A percentile compares a stretch with the other conserved stretches of the same genome.
Evolutionary conservation across 2,888 invertebrate genomes (phyloP).

Genomic region (Aethes cnicana): DNA sequence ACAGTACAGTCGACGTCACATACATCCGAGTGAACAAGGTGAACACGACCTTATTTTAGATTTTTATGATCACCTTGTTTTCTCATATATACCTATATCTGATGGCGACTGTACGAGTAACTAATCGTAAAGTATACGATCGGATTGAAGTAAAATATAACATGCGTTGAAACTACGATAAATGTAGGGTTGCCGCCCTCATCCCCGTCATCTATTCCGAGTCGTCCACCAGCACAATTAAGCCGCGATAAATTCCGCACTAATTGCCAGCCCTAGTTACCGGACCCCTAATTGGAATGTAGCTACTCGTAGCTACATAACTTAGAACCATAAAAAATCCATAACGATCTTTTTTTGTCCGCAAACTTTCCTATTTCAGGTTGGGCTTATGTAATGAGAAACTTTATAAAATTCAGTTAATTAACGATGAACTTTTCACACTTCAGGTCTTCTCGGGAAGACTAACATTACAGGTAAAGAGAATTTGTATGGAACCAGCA

Average conservation of each 20-base stretch:
- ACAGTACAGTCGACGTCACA: too few relatives aligned
- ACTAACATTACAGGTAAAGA: slow-evolving; percentile 82
- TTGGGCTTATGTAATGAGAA: slow-evolving; percentile 68
- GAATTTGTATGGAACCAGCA: slow-evolving; percentile 49
- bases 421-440: slow-evolving; percentile 81
- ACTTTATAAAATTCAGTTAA: slow-evolving; percentile 63
- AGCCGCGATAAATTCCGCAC: slow-evolving; percentile 54
- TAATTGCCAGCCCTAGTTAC: slow-evolving; percentile 60
- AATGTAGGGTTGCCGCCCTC: slow-evolving; percentile 44
- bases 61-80: too few relatives aligned
- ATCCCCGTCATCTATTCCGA: slow-evolving; percentile 45
- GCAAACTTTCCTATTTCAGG: slow-evolving; percentile 80
- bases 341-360: slow-evolving; percentile 71
- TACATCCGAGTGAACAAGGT: too few relatives aligned
- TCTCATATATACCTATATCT: too few relatives aligned
- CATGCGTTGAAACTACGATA: slow-evolving; percentile 16
- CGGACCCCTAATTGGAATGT: slow-evolving; percentile 62
- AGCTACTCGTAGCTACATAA: slow-evolving; percentile 51
- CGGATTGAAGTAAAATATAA: background rate
- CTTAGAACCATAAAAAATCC: slow-evolving; percentile 45
- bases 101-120: too few relatives aligned
- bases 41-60: too few relatives aligned
- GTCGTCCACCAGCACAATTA: slow-evolving; percentile 53
- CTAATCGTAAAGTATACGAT: too few relatives aligned
- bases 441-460: slow-evolving; percentile 84